Evolutionary conservation across 2,797 vertebrate genomes (phyloP).

Genomic region (Alca torda): DNA sequence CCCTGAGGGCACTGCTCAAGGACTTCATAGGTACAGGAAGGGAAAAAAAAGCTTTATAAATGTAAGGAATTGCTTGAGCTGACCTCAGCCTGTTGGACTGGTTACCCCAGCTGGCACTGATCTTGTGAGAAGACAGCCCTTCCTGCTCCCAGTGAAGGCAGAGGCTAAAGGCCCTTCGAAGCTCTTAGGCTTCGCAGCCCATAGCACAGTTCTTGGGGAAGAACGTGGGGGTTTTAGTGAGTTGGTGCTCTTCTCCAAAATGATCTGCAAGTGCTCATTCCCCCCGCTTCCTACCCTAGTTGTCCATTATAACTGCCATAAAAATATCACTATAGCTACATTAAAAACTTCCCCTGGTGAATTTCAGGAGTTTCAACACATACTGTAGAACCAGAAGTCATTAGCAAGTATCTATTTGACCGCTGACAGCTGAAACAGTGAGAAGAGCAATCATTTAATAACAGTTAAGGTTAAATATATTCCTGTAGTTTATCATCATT

Average conservation of each 20-base stretch:
- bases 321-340: neutral
- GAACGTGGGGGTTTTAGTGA: accelerated
- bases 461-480: slow-evolving; percentile 43
- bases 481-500: slow-evolving; percentile 16
- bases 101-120: neutral
- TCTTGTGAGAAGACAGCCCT: neutral
- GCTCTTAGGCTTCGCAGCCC: neutral
- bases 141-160: neutral
- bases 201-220: neutral
- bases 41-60: neutral
- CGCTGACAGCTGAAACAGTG: slow-evolving; percentile 17
- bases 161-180: neutral
- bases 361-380: slow-evolving; percentile 23
- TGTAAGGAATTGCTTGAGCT: neutral
- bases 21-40: neutral
- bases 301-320: neutral
- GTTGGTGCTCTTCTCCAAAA: neutral
- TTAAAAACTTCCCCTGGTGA: neutral
- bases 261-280: neutral
- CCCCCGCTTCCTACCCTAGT: neutral
- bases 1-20: neutral
- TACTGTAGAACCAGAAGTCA: neutral
- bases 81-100: neutral
- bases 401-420: slow-evolving; percentile 21
- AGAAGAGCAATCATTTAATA: slow-evolving; percentile 31